Evolutionary conservation across 2,888 invertebrate genomes (phyloP).

Genomic region (Lymantria dispar): DNA sequence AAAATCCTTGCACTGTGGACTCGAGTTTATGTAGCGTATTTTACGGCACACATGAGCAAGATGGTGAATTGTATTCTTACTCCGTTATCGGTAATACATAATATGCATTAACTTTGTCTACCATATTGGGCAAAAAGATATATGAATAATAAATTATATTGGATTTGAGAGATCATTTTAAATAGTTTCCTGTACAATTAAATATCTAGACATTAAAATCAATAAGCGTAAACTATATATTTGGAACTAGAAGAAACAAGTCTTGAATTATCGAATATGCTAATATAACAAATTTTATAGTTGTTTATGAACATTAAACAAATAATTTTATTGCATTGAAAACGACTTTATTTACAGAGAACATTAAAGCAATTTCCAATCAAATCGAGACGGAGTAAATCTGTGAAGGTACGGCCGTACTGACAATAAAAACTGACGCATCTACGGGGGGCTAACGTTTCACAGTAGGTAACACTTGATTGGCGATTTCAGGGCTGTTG

Average conservation of each 20-base stretch:
- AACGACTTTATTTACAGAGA: constrained; percentile 37
- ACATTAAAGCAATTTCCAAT: constrained; percentile 41
- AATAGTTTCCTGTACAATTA: not conserved
- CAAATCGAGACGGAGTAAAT: constrained; percentile 35
- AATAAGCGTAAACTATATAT: not conserved
- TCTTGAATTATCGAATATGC: constrained; percentile 15
- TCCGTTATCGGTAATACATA: no score
- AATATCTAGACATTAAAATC: not conserved
- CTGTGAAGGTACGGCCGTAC: constrained; percentile 30
- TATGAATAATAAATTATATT: not conserved
- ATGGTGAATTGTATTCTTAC: no score
- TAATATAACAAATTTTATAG: constrained; percentile 26
- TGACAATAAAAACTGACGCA: constrained; percentile 39
- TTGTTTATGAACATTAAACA: constrained; percentile 29
- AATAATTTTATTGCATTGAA: constrained; percentile 36
- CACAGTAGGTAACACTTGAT: constrained; percentile 42
- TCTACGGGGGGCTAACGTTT: constrained; percentile 46
- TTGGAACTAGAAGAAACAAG: not conserved
- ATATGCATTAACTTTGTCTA: no score
- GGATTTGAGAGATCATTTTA: not conserved
- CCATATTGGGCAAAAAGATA: no score
- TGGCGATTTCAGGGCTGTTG: constrained; percentile 35
- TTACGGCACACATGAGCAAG: no score
- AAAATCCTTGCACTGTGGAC: no score
- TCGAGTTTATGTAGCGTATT: no score